Conservation (phyloP, 2,888 invertebrate genomes). For the Xestobium rufovillosum region DNA sequence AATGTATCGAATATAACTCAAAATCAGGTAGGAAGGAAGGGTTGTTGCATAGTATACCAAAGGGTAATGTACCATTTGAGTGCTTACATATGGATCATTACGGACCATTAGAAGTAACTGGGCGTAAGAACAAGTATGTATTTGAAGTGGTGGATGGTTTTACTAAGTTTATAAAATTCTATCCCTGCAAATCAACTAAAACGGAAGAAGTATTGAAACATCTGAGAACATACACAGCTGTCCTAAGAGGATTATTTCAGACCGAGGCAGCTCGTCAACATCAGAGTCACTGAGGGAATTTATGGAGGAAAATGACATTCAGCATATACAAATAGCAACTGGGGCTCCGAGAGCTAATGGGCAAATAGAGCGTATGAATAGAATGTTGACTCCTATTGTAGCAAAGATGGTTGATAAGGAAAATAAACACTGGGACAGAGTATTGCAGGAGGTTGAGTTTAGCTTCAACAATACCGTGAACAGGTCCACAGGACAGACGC, state of each 20-base stretch:
- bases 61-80: conserved; percentile 26
- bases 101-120: conserved; percentile 22
- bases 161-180: too few species aligned
- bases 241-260: conserved; percentile 21
- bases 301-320: conserved; percentile 9
- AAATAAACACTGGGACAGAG: conserved; percentile 20
- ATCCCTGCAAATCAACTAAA: too few species aligned
- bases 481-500: conserved; percentile 26
- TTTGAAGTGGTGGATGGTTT: conserved; percentile 25
- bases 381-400: conserved; percentile 20
- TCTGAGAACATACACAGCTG: conserved; percentile 23
- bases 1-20: conserved; percentile 25
- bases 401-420: conserved; percentile 18
- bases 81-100: conserved; percentile 29
- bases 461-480: conserved; percentile 26
- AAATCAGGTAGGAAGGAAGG: conserved; percentile 25
- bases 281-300: conserved; percentile 20
- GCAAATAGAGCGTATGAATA: conserved; percentile 23
- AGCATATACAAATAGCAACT: conserved; percentile 22
- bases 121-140: conserved; percentile 20
- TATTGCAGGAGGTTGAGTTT: conserved; percentile 20
- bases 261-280: conserved; percentile 23
- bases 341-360: conserved; percentile 26
- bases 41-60: conserved; percentile 25
- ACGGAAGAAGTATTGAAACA: conserved; percentile 20